Base-by-base conservation (phyloP, 2,797 vertebrate species). In the Sciurus vulgaris region DNA sequence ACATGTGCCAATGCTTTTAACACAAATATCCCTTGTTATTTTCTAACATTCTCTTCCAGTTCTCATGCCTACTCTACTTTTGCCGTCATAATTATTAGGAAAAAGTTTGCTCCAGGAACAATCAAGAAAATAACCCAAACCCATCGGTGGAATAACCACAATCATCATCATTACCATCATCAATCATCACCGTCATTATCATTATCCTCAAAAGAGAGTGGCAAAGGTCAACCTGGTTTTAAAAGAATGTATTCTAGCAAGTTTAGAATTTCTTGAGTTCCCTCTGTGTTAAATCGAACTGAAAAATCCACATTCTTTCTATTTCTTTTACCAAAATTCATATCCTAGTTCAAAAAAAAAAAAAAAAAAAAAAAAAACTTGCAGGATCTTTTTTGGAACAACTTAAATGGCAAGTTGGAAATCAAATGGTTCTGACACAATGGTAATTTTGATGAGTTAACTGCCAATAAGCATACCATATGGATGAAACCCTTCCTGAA, bases 381-480 rank as follows among this genome's bases (percentile, higher is more conserved):
- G 65, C 38, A n/a, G 85, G 63, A 86, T 91, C 14, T 91, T 92
- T 95, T 95, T 96, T 79, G 67, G 67, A 96, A 94, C 56, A 92
- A 95, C 76, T 93, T 95, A 97, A 96, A 97, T 97, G 92, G 86
- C 82, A 97, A 97, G 78, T 94, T 91, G 79, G 76, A 97, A 97
- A 96, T 97, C 93, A 94, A 97, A 77, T 92, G 67, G 35, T 84
- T 96, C 81, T 97, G 95, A 97, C 93, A 97, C 77, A 93, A 95
- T 81, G 93, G 61, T 73, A 69, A 95, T 89, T 92, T 97, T 97
- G 93, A 97, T 88, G 89, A 92, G 85, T 94, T 96, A 92, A 94
- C 85, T 67, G 74, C 85, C 85, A 72, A 30, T 96, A 85, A 96
- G 83, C 86, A 56, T 54, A 77, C 93, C 92, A 93, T 89, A 93